Percentiles rank a stretch among this genome's conserved stretches.
Evolutionary conservation across 2,888 invertebrate genomes (phyloP).

Genomic region (Torymus aiolomorphi): DNA sequence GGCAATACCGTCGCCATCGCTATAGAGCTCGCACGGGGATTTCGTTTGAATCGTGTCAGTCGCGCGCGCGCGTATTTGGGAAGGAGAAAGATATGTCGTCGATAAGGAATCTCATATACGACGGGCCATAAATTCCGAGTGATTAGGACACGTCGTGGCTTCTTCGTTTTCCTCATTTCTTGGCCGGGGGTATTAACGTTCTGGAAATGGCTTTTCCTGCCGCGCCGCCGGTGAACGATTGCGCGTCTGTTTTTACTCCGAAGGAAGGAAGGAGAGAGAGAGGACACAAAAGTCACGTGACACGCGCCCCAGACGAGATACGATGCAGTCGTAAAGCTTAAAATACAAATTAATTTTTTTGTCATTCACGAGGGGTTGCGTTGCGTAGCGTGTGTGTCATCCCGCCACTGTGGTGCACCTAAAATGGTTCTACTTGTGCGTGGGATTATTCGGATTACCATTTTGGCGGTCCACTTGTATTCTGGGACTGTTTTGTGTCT

Average conservation of each 20-base stretch:
- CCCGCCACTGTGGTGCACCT: too few species aligned
- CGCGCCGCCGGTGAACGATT: too few species aligned
- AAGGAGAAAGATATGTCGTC: background rate
- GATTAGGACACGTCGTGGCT: conserved; percentile 46
- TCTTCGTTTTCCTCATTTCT: conserved; percentile 12
- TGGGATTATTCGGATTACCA: too few species aligned
- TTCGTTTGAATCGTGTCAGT: too few species aligned
- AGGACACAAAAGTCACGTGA: conserved; percentile 1
- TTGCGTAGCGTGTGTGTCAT: background rate
- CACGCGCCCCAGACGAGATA: too few species aligned
- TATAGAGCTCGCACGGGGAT: too few species aligned
- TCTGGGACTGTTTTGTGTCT: too few species aligned
- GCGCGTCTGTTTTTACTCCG: conserved; percentile 30
- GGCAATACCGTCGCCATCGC: too few species aligned
- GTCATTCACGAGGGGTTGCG: background rate
- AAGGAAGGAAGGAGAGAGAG: conserved; percentile 7
- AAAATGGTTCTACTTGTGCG: too few species aligned
- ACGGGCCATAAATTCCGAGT: conserved; percentile 41
- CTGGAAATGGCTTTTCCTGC: conserved; percentile 36
- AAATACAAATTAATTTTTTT: conserved; percentile 48
- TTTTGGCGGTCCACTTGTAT: too few species aligned
- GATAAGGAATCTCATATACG: conserved; percentile 41
- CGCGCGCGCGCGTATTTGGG: too few species aligned
- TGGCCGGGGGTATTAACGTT: background rate
- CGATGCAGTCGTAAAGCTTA: conserved; percentile 36